Conservation (phyloP, 92 coral and sea anemone species). For the Pocillopora grandis region DNA sequence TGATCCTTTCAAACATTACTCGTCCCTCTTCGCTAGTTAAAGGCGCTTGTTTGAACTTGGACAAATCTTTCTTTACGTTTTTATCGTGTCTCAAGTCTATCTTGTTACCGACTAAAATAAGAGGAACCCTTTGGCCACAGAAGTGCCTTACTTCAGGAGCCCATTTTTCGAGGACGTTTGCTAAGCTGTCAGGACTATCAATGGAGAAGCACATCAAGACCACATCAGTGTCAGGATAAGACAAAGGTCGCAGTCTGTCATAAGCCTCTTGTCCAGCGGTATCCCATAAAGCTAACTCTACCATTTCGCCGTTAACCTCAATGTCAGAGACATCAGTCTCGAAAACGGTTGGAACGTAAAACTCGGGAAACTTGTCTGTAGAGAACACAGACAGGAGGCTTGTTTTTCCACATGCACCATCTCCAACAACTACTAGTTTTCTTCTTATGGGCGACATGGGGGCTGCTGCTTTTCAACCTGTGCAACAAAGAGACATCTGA, state of each 20-base stretch:
- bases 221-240: slow-evolving; percentile 93
- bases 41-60: slow-evolving; percentile 95
- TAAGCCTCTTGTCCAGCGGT: slow-evolving; percentile 93
- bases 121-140: slow-evolving; percentile 85
- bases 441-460: slow-evolving; percentile 84
- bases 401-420: slow-evolving; percentile 97
- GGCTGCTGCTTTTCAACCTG: slow-evolving; percentile 30
- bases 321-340: slow-evolving; percentile 86
- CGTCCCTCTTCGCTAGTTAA: slow-evolving; percentile 81
- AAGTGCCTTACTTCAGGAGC: slow-evolving; percentile 95
- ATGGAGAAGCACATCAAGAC: slow-evolving; percentile 94
- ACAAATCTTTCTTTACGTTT: slow-evolving; percentile 82
- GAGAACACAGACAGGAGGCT: slow-evolving; percentile 91
- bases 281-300: slow-evolving; percentile 94
- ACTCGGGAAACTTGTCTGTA: slow-evolving; percentile 89
- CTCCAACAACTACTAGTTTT: slow-evolving; percentile 89
- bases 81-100: slow-evolving; percentile 93
- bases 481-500: neutral
- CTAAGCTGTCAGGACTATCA: slow-evolving; percentile 95
- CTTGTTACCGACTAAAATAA: slow-evolving; percentile 94
- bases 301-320: slow-evolving; percentile 79
- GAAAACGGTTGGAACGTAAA: slow-evolving; percentile 88
- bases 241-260: slow-evolving; percentile 85
- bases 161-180: slow-evolving; percentile 95
- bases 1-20: slow-evolving; percentile 73